A percentile compares a stretch with the other conserved stretches of the same genome.
phyloP scores from a whole-genome alignment of 1,140 invertebrate genomes.

The Copidosoma floridanum region DNA sequence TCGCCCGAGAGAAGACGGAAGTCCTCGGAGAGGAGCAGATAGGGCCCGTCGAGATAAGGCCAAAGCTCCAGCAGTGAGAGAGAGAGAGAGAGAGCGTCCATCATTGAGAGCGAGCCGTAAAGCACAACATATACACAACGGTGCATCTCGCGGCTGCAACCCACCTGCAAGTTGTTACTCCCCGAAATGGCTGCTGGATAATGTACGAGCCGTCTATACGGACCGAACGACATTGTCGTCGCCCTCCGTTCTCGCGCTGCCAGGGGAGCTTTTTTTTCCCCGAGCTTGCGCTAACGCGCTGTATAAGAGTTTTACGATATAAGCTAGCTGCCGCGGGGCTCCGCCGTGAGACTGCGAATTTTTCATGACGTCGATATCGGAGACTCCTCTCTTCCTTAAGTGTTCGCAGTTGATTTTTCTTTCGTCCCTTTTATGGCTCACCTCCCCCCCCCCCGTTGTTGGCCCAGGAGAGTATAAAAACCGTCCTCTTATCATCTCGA shows the following conservation, averaged over 20 bases:
- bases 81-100: too few relatives aligned
- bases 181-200: constrained; percentile 51
- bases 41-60: constrained; percentile 54
- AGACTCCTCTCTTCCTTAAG: too few relatives aligned
- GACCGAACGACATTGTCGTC: neutral
- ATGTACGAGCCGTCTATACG: constrained; percentile 42
- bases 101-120: constrained; percentile 9
- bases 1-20: constrained; percentile 42
- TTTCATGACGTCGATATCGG: neutral
- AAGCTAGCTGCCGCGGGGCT: too few relatives aligned
- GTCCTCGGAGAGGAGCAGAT: constrained; percentile 50
- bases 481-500: too few relatives aligned
- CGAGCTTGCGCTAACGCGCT: too few relatives aligned
- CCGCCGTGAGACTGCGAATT: too few relatives aligned
- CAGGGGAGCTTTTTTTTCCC: neutral
- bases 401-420: too few relatives aligned
- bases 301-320: neutral
- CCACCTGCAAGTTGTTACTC: too few relatives aligned
- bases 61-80: constrained; percentile 39
- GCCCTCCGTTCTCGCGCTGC: neutral
- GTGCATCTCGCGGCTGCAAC: too few relatives aligned
- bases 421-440: too few relatives aligned
- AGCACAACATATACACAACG: constrained; percentile 28
- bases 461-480: too few relatives aligned
- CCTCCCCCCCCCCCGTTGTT: too few relatives aligned